Evolutionary conservation across 2,888 invertebrate genomes (phyloP).

Genomic region (Anthrax anthrax): DNA sequence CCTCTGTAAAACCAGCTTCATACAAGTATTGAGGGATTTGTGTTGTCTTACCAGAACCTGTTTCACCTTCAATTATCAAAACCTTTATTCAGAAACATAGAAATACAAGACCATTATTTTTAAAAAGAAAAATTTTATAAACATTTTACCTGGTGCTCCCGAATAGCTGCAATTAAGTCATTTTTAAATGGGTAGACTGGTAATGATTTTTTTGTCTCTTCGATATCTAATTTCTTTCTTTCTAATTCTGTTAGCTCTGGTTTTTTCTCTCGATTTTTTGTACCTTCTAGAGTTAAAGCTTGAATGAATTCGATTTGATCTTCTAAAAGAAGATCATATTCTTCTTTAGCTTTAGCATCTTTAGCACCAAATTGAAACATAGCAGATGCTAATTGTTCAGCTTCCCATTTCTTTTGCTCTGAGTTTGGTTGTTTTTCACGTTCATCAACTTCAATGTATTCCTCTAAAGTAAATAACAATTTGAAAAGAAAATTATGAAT

Average conservation of each 20-base stretch:
- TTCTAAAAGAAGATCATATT: conserved; percentile 86
- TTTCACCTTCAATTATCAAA: conserved; percentile 94
- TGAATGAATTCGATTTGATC: conserved; percentile 98
- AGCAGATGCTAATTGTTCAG: conserved; percentile 88
- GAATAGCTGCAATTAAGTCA: conserved; percentile 82
- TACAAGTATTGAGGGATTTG: conserved; percentile 97
- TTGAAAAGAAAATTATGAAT: neutral
- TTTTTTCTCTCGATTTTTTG: conserved; percentile 41
- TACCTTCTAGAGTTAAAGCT: conserved; percentile 65
- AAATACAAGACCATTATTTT: neutral
- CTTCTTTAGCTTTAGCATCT: conserved; percentile 56
- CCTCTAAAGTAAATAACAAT: conserved; percentile 32
- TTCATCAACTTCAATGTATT: conserved; percentile 75
- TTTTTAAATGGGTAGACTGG: conserved; percentile 89
- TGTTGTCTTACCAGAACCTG: conserved; percentile 97
- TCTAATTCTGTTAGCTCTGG: conserved; percentile 50
- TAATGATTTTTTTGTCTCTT: conserved; percentile 81
- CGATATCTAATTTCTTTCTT: conserved; percentile 63
- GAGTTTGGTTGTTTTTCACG: conserved; percentile 69
- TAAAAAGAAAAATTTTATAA: neutral
- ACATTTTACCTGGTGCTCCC: conserved; percentile 53
- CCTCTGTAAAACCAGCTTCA: conserved; percentile 77
- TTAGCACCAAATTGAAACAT: conserved; percentile 87
- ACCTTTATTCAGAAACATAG: conserved; percentile 36
- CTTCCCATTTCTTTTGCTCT: conserved; percentile 92